phyloP scores from a whole-genome alignment of 2,797 vertebrate genomes.

The Protosalanx chinensis region DNA sequence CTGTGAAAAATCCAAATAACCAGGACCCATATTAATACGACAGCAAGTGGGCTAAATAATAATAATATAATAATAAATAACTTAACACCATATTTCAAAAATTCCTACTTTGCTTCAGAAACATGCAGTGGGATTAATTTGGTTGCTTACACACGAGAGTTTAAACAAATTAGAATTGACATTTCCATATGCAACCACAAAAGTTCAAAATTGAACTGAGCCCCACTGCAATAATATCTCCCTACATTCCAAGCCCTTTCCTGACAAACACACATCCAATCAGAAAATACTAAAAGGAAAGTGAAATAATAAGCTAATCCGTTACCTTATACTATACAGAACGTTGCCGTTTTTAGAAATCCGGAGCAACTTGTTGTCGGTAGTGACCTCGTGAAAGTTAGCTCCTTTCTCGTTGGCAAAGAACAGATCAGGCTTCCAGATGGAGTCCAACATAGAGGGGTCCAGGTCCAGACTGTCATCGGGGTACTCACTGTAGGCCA shows the following conservation, averaged over 20 bases:
- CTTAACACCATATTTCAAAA: too few relatives aligned
- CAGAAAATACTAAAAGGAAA: slow-evolving; percentile 29
- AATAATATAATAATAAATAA: too few relatives aligned
- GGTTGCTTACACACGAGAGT: neutral
- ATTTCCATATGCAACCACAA: neutral
- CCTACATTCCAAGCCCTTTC: slow-evolving; percentile 43
- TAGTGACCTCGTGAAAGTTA: slow-evolving; percentile 98
- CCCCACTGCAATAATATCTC: slow-evolving; percentile 29
- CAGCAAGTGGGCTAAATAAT: neutral
- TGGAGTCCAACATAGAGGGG: slow-evolving; percentile 98
- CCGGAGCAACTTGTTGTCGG: slow-evolving; percentile 95
- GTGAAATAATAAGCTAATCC: slow-evolving; percentile 20
- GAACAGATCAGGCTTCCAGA: slow-evolving; percentile 99
- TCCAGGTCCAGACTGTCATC: slow-evolving; percentile 95
- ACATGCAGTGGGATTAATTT: too few relatives aligned
- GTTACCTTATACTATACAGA: slow-evolving; percentile 94
- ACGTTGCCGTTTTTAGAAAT: slow-evolving; percentile 96
- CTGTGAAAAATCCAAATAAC: slow-evolving; percentile 34
- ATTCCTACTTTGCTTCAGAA: too few relatives aligned
- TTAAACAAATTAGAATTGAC: neutral
- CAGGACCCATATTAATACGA: neutral
- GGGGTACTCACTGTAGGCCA: slow-evolving; percentile 95
- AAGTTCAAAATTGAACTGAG: neutral
- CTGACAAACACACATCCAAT: slow-evolving; percentile 29
- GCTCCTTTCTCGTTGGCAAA: slow-evolving; percentile 98